Evolutionary conservation across 2,797 vertebrate species (phyloP).

Genomic region (Enteromius afrohamiltoni): DNA sequence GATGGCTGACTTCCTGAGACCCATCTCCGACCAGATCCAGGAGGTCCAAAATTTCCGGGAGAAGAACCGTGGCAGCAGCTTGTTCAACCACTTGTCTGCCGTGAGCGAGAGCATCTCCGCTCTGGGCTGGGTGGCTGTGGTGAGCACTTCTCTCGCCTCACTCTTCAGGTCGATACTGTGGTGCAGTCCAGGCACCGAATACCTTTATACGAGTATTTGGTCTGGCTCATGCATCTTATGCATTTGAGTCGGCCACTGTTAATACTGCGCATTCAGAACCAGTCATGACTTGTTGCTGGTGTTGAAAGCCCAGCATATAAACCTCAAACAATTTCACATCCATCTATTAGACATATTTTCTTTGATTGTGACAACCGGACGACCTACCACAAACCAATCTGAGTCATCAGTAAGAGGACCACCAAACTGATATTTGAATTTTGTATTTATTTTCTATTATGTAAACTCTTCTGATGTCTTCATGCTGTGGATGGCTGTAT

Average conservation of each 20-base stretch:
- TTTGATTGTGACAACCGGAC: neutral
- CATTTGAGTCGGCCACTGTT: neutral
- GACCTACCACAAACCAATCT: constrained; percentile 7
- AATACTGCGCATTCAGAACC: constrained; percentile 11
- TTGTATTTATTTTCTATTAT: constrained; percentile 16
- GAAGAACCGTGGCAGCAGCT: constrained; percentile 87
- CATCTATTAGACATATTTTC: constrained; percentile 33
- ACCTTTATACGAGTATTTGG: neutral
- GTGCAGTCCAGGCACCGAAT: neutral
- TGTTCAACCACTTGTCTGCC: constrained; percentile 97
- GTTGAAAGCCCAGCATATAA: constrained; percentile 10
- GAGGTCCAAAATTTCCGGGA: constrained; percentile 94
- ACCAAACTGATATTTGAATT: constrained; percentile 23
- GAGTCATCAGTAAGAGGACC: neutral
- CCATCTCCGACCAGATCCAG: constrained; percentile 94
- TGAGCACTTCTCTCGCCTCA: constrained; percentile 70
- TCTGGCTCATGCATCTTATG: neutral
- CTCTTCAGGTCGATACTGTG: neutral
- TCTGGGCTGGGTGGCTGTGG: constrained; percentile 96
- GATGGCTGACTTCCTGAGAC: constrained; percentile 85
- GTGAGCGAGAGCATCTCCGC: constrained; percentile 97
- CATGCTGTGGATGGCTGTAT: constrained; percentile 22
- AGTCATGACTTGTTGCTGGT: neutral
- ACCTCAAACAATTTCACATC: neutral
- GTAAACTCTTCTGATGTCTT: constrained; percentile 41